Conservation (phyloP, 2,113 vertebrate genomes). For the Microcebus murinus region DNA sequence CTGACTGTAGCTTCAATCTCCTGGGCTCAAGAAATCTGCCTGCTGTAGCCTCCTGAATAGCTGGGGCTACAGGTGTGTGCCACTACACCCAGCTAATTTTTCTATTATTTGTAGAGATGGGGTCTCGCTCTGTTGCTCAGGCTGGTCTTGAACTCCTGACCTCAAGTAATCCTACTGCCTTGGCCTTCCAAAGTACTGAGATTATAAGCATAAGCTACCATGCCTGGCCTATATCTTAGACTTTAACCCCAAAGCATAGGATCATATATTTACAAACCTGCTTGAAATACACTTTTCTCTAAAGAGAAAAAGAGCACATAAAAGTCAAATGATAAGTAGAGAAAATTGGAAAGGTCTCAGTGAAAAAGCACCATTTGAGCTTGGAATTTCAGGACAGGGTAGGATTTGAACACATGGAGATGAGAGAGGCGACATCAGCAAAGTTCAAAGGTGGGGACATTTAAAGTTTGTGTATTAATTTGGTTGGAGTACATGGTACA, state of each 20-base stretch:
- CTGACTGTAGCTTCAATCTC: no score
- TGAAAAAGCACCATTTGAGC: neutral
- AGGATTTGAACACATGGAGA: constrained; percentile 31
- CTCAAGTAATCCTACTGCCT: no score
- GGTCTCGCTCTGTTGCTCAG: no score
- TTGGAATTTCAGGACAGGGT: neutral
- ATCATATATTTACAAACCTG: neutral
- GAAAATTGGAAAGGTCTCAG: neutral
- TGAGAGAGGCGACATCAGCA: neutral
- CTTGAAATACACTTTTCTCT: neutral
- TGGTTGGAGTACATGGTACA: neutral
- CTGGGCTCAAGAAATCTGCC: no score
- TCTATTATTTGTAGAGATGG: no score
- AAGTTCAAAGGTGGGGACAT: neutral
- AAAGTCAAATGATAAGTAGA: neutral
- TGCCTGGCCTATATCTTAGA: neutral
- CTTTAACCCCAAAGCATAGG: constrained; percentile 11
- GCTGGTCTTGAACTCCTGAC: no score
- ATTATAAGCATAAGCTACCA: no score
- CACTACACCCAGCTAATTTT: no score
- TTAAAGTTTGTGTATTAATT: neutral
- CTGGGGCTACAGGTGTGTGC: no score
- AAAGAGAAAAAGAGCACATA: neutral
- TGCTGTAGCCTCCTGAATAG: no score
- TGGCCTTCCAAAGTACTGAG: no score